Evolutionary conservation across 2,113 vertebrate species (phyloP), one percentile per base, ranked within the genome.

Genomic region (Morphnarchus princeps): DNA sequence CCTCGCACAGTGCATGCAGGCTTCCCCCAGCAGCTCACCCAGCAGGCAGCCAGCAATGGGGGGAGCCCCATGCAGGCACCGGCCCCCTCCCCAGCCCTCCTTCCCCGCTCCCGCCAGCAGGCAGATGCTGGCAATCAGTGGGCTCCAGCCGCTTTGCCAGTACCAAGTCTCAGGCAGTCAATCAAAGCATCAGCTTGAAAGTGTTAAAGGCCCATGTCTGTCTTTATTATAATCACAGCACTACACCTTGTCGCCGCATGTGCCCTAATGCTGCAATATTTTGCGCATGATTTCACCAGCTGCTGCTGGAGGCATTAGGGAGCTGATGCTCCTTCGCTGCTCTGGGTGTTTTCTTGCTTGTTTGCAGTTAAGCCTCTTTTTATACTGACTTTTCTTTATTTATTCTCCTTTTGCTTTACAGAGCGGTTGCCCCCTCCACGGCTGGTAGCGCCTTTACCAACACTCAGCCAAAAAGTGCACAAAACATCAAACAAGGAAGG

Each of bases 31-130:
- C 38, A 70, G 28, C 78, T 55, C 29, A 1, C 29, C 65, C 62
- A 47, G 71, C 0, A 0, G 42, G 36, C 38, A 38, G 3, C 38
- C 28, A 28, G 34, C 12, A 22, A 20, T 0, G 1, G 6, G 40
- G 15, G 25, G 16, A 63, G 7, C 31, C 54, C n/a, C 3, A 0
- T 0, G 28, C 0, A 2, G 22, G 26, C 49, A 29, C 21, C 6
- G 0, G 1, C 21, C 62, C 52, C 42, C 28, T 58, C 69, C 38
- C 22, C 40, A n/a, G 43, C 36, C 19, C 47, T 32, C 47, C 31
- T 3, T 11, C 43, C 45, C 38, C 1, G 0, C 58, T 42, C 52
- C 63, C 73, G 3, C 3, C 61, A 65, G 49, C 38, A 5, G 29
- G 31, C 11, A n/a, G 61, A 63, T 5, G 3, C 45, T 2, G 3